Conservation (phyloP, 2,113 vertebrate genomes). For the Pica pica region DNA sequence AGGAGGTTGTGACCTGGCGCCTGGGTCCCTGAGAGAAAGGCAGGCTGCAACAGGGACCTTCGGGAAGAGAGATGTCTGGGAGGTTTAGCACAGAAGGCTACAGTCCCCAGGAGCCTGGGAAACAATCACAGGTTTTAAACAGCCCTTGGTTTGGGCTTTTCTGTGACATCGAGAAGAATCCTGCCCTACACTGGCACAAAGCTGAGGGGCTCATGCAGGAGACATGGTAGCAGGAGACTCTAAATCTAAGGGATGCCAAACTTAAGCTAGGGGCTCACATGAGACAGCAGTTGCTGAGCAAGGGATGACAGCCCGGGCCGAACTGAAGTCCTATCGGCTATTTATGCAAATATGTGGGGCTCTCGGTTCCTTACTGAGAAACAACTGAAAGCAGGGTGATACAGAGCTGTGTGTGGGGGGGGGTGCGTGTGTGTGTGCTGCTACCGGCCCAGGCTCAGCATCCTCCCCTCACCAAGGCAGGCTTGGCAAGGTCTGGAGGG, state of each 20-base stretch:
- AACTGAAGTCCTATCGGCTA: background rate
- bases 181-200: background rate
- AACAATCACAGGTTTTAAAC: background rate
- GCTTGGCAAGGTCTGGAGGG: background rate
- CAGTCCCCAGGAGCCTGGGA: background rate
- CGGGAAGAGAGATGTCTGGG: accelerated
- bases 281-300: background rate
- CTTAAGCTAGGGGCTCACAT: background rate
- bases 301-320: background rate
- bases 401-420: background rate
- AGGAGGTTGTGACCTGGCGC: background rate
- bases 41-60: background rate
- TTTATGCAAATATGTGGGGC: background rate
- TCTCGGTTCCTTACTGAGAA: background rate
- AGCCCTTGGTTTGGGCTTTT: background rate
- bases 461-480: background rate
- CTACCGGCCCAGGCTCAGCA: background rate
- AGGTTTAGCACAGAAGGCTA: background rate
- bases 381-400: background rate
- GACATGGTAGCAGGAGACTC: background rate
- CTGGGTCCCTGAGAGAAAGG: background rate
- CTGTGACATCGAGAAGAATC: background rate
- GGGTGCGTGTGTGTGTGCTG: background rate
- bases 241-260: background rate
- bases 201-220: background rate